Evolutionary conservation across 2,888 invertebrate species (phyloP), one percentile per base, ranked within the genome.

Genomic region (Pterobdella sp.): DNA sequence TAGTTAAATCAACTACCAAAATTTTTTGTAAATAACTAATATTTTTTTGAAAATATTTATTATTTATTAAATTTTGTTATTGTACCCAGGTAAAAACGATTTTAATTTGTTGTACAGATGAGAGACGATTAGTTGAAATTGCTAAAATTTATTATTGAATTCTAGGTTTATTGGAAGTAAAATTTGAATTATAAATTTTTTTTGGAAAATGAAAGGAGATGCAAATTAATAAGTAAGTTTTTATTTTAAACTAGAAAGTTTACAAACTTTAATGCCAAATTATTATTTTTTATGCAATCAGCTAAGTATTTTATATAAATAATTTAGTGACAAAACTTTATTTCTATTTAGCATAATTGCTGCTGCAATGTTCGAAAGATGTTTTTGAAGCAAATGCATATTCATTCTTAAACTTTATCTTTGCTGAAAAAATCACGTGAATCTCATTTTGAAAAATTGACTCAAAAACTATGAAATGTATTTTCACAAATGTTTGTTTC

Each of bases 61-160:
- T 18, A 14, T 26, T 18, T 3, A 26, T 56, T n/a, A n/a, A n/a
- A n/a, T n/a, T n/a, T n/a, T n/a, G n/a, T n/a, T n/a, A n/a, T n/a
- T n/a, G n/a, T n/a, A n/a, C n/a, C n/a, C 60, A 56, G 60, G 60
- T 56, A 56, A 7, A 56, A 56, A 14, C n/a, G n/a, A n/a, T n/a
- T n/a, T n/a, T n/a, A n/a, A n/a, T n/a, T n/a, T n/a, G n/a, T n/a
- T n/a, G n/a, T n/a, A n/a, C n/a, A n/a, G n/a, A n/a, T n/a, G n/a
- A n/a, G n/a, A n/a, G n/a, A n/a, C n/a, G n/a, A n/a, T n/a, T n/a
- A n/a, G n/a, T n/a, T n/a, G n/a, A n/a, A n/a, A n/a, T n/a, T n/a
- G n/a, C n/a, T n/a, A n/a, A n/a, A n/a, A n/a, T n/a, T n/a, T n/a
- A n/a, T n/a, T n/a, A n/a, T n/a, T n/a, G n/a, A n/a, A n/a, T n/a